These are phyloP conservation scores for Melieria omissa DNA, from an alignment of 2,888 invertebrate genomes.

Conservation along the genomic window DNA sequence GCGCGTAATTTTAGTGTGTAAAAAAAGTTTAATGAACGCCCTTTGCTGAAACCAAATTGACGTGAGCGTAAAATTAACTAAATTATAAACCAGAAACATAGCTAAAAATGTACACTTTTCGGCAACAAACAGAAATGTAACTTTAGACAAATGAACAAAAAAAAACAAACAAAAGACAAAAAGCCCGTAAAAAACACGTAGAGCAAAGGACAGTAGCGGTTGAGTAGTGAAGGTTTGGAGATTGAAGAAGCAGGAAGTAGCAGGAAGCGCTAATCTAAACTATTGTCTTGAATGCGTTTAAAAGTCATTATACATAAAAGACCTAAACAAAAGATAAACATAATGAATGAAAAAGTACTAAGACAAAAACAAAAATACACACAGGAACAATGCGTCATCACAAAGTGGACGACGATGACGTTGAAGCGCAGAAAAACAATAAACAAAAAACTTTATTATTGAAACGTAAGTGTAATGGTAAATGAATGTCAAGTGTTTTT, in stretches of 20 bases:
- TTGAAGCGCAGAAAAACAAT: neutral
- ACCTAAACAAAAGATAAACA: slow-evolving; percentile 39
- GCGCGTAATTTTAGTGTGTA: slow-evolving; percentile 30
- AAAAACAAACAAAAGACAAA: slow-evolving; percentile 9
- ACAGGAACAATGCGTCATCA: slow-evolving; percentile 35
- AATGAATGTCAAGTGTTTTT: slow-evolving; percentile 48
- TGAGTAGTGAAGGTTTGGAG: neutral
- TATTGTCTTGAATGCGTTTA: slow-evolving; percentile 31
- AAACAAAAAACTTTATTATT: too few species aligned
- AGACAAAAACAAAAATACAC: slow-evolving; percentile 39
- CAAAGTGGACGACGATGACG: slow-evolving; percentile 21
- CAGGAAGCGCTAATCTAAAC: slow-evolving; percentile 14
- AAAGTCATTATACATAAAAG: slow-evolving; percentile 36
- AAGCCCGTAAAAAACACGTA: too few species aligned
- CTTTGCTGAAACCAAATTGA: slow-evolving; percentile 20
- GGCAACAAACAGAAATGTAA: slow-evolving; percentile 7
- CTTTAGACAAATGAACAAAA: neutral
- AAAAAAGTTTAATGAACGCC: slow-evolving; percentile 18
- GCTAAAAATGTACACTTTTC: slow-evolving; percentile 29
- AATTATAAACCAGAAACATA: slow-evolving; percentile 9
- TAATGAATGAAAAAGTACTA: slow-evolving; percentile 36
- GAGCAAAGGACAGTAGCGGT: too few species aligned
- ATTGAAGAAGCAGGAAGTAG: neutral
- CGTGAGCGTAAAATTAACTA: slow-evolving; percentile 11
- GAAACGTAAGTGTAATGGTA: slow-evolving; percentile 4